Base-by-base conservation (phyloP, 2,113 vertebrate genomes). In the Ovibos moschatus region DNA sequence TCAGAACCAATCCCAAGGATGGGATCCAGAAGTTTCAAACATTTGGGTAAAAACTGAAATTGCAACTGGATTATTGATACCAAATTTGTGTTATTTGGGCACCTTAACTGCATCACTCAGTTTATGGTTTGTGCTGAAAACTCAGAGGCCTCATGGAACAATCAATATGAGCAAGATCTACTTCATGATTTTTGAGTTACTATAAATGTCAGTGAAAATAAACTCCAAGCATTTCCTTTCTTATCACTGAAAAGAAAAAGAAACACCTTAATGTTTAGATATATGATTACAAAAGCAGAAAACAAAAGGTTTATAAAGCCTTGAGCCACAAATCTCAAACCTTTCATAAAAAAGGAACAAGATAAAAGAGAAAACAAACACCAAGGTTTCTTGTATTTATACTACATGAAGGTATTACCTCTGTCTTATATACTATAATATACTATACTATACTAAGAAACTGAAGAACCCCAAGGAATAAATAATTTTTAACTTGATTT, bases 181-280 rank as follows among this genome's bases (percentile, higher is more conserved):
- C 27, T 89, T 67, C 14, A 87, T 76, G 50, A 91, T 95, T 96
- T 97, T 94, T 4, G 2, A 97, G 91, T 93, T 91, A 97, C 55
- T 97, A 95, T 96, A 96, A 96, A 96, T 89, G 86, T 94, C 95
- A 93, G 43, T 76, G 83, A 94, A 97, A 87, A 92, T 87, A 95
- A 86, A 94, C 85, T 96, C 43, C 78, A 90, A 95, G 92, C 2
- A 87, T 87, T 95, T n/a, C 55, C 78, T 95, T 97, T 94, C 60
- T 94, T 95, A 87, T 95, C 91, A 86, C 4, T 92, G 92, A 96
- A 96, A 94, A 91, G 87, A 95, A 98, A 95, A 90, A 96, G 90
- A 97, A 89, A 90, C 50, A 64, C 36, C 55, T 86, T 94, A 79
- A 50, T 84, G 47, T 95, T 97, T 95, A 95, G 60, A 96, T 92